Evolutionary conservation across 1,140 invertebrate species (phyloP), one percentile per base, ranked within the genome.

Genomic region (Wasmannia auropunctata): DNA sequence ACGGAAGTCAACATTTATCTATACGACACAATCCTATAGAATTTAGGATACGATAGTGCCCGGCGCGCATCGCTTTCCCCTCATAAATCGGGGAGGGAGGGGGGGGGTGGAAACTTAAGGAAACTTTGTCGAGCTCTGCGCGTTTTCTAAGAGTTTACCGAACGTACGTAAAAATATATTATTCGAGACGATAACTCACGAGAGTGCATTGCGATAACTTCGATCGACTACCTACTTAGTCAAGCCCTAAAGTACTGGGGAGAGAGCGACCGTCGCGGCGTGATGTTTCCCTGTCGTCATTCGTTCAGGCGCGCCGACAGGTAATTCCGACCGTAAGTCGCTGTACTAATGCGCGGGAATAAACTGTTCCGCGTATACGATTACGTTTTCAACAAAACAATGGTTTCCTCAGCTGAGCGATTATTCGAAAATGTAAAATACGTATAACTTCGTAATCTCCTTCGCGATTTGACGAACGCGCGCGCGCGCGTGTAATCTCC

Each of bases 231-330:
- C 8, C 49, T 80, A 54, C 6, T 70, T 31, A 70, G 49, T 80
- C 11, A 69, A 69, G 16, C 19, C n/a, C 16, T 56, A 28, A 81
- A 72, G 4, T 28, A 70, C 37, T 43, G 25, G 19, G 19, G n/a
- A n/a, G n/a, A n/a, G 28, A 65, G 11, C 28, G 51, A 56, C 34
- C 58, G 19, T 40, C 63, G 49, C 43, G 34, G 46, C 43, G 19
- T 81, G n/a, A n/a, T n/a, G n/a, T n/a, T n/a, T 81, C 72, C 43
- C 10, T 56, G 22, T 81, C 77, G 65, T 81, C 63, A 19, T 80
- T n/a, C 46, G 63, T 70, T 72, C 65, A 7, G n/a, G 63, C 65
- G 37, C 43, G 19, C 19, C 49, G 65, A 81, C 79, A 72, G 63
- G 11, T 70, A 56, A 81, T 58, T 72, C 72, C 65, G 34, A 63